phyloP scores from a whole-genome alignment of 2,888 invertebrate genomes.

The Nasonia oneida region DNA sequence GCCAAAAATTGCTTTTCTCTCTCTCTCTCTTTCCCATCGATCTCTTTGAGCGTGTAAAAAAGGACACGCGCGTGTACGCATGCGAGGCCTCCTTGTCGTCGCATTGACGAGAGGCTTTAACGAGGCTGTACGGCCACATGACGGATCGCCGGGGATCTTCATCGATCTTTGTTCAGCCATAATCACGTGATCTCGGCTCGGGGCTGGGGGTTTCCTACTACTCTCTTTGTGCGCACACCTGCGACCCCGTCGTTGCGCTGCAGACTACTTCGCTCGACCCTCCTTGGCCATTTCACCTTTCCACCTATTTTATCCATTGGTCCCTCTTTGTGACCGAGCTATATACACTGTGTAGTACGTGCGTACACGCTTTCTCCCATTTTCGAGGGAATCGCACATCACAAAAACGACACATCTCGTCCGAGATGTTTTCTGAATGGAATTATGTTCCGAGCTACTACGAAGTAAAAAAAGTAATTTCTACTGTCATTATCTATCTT shows the following conservation, averaged over 20 bases:
- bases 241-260: constrained; percentile 38
- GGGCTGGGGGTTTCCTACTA: neutral
- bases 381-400: no score
- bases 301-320: constrained; percentile 58
- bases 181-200: constrained; percentile 57
- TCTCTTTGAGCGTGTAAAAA: neutral
- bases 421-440: no score
- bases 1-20: neutral
- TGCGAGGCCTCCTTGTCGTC: neutral
- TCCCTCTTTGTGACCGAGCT: constrained; percentile 20
- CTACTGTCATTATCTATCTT: no score
- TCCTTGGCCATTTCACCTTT: constrained; percentile 50
- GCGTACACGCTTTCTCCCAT: neutral
- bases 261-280: constrained; percentile 46
- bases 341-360: no score
- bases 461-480: no score
- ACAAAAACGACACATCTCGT: no score
- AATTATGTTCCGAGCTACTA: no score
- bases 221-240: constrained; percentile 49
- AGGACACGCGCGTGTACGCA: neutral
- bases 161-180: constrained; percentile 61
- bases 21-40: neutral
- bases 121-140: constrained; percentile 18
- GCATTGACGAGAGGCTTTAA: constrained; percentile 29
- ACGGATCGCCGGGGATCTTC: constrained; percentile 54